Base-by-base conservation (phyloP, 2,888 invertebrate genomes). In the Archaeoteleia sp. region DNA sequence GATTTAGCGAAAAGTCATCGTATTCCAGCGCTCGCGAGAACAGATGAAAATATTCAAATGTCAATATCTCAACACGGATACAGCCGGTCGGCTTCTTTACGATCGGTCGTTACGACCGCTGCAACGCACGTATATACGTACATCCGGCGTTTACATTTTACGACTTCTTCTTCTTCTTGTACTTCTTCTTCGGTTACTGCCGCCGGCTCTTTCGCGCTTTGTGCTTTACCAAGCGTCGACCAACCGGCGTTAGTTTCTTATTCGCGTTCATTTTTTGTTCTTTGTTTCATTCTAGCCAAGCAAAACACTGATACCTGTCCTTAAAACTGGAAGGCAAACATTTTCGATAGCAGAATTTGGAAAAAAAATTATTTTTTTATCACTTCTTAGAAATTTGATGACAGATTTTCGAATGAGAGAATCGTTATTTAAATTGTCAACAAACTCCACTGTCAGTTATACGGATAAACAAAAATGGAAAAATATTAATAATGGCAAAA, bases 21-120 rank as follows among this genome's bases (percentile, higher is more conserved):
- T 57, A 53, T 57, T 45, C 45, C 43, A 39, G 37, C 32, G 42
- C 40, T 51, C 68, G 63, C 71, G 43, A 46, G 68, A 72, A 74
- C 74, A 72, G 75, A 75, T 76, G 75, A 74, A 75, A 76, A 78
- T 77, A 77, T 78, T 78, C 76, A 76, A 77, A 77, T 76, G 75
- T 73, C 74, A 73, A 77, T 77, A 74, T 66, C 72, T 73, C 60
- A 58, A 63, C 66, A 39, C 67, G 73, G 65, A 71, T 73, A 70
- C 66, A 58, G 69, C 68, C 62, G 60, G 67, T 67, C 76, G 71
- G 69, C 69, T 77, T 76, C 73, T 78, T 78, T 77, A 77, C 74
- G 77, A 76, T 72, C 77, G 71, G 67, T 72, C 73, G 75, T 77
- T 75, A 77, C 61, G 71, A 73, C 53, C 74, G 68, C 70, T 71